Evolutionary conservation across 2,113 vertebrate species (phyloP).

Genomic region (Sapajus apella): DNA sequence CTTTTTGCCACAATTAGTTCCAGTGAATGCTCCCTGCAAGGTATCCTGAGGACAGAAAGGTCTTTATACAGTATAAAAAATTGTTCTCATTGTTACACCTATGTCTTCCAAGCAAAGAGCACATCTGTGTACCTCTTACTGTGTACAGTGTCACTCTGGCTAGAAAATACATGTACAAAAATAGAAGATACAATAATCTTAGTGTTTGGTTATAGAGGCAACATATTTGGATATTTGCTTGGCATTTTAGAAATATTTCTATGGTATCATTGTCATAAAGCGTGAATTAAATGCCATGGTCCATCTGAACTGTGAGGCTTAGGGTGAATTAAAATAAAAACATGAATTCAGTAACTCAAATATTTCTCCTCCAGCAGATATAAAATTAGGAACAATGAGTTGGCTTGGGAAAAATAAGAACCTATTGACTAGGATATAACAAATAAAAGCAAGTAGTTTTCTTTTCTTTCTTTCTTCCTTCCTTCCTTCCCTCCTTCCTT

Average conservation of each 20-base stretch:
- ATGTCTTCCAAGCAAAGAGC: background rate
- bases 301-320: background rate
- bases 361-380: background rate
- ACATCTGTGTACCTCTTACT: background rate
- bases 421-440: background rate
- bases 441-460: background rate
- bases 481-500: too few species aligned
- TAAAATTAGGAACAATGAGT: background rate
- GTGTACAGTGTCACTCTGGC: too few species aligned
- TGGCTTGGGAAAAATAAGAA: background rate
- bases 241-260: background rate
- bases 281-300: background rate
- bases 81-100: background rate
- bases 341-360: background rate
- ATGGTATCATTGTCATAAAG: background rate
- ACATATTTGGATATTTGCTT: background rate
- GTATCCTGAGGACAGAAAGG: background rate
- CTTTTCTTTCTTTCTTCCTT: background rate
- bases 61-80: background rate
- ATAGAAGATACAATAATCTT: background rate
- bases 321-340: background rate
- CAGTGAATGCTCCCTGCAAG: background rate
- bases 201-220: background rate
- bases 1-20: slow-evolving; percentile 24
- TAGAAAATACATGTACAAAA: background rate